Conservation (phyloP, 2,113 vertebrate species). For the Equus quagga region DNA sequence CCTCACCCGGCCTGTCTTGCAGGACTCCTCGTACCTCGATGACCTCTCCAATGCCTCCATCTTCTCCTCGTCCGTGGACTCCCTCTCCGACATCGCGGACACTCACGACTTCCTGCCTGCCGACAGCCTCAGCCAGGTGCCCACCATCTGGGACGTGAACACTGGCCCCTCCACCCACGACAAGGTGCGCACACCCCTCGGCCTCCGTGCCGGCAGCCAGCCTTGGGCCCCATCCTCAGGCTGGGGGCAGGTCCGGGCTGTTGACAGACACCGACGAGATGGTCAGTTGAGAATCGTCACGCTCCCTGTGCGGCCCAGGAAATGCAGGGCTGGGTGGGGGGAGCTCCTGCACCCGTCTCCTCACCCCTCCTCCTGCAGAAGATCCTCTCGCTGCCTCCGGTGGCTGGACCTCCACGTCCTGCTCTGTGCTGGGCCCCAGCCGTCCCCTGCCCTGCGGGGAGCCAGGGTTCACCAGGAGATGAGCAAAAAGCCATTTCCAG, state of each 20-base stretch:
- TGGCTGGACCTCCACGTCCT: neutral
- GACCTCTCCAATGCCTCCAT: constrained; percentile 94
- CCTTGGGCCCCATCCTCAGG: neutral
- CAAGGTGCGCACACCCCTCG: constrained; percentile 86
- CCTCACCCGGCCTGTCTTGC: neutral
- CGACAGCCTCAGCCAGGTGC: constrained; percentile 91
- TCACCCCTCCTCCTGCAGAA: too few species aligned
- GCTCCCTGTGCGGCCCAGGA: neutral
- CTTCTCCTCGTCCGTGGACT: constrained; percentile 95
- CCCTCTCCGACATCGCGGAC: constrained; percentile 94
- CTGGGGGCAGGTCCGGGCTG: accelerated
- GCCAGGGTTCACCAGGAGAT: too few species aligned
- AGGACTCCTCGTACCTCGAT: constrained; percentile 96
- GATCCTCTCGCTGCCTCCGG: too few species aligned
- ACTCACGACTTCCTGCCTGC: constrained; percentile 89
- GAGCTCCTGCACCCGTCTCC: too few species aligned
- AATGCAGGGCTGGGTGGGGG: neutral
- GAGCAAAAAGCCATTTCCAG: neutral
- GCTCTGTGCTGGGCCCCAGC: neutral
- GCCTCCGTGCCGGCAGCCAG: too few species aligned
- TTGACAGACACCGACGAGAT: neutral
- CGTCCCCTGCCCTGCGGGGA: neutral
- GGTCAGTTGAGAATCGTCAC: neutral
- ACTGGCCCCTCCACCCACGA: constrained; percentile 88
- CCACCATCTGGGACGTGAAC: constrained; percentile 95